Conservation (phyloP, 2,113 vertebrate species). For the Cacatua alba region DNA sequence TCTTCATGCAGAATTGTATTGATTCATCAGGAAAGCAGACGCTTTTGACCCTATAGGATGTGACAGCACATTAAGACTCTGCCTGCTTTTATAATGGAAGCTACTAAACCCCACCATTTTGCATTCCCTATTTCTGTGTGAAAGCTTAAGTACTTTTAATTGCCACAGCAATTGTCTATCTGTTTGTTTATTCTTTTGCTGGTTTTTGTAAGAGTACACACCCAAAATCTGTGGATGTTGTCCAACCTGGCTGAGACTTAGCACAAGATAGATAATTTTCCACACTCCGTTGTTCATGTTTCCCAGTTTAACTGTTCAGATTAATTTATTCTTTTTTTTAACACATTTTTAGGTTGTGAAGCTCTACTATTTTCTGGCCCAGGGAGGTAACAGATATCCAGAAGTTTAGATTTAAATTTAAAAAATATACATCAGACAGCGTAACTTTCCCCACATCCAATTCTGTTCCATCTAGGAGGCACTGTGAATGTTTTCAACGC, state of each 20-base stretch:
- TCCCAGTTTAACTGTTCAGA: neutral
- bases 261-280: neutral
- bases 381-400: neutral
- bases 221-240: neutral
- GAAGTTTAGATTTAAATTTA: neutral
- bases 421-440: neutral
- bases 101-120: neutral
- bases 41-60: neutral
- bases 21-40: neutral
- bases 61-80: neutral
- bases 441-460: neutral
- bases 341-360: neutral
- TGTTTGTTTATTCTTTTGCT: conserved; percentile 11
- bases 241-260: neutral
- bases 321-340: neutral
- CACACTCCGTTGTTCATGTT: neutral
- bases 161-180: neutral
- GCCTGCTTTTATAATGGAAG: neutral
- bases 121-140: neutral
- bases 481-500: neutral
- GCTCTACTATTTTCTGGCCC: neutral
- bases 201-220: neutral
- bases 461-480: neutral
- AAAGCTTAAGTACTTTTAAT: neutral
- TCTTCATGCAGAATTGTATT: neutral